phyloP scores from a whole-genome alignment of 2,888 invertebrate genomes.

The Stenotaenia linearis region DNA sequence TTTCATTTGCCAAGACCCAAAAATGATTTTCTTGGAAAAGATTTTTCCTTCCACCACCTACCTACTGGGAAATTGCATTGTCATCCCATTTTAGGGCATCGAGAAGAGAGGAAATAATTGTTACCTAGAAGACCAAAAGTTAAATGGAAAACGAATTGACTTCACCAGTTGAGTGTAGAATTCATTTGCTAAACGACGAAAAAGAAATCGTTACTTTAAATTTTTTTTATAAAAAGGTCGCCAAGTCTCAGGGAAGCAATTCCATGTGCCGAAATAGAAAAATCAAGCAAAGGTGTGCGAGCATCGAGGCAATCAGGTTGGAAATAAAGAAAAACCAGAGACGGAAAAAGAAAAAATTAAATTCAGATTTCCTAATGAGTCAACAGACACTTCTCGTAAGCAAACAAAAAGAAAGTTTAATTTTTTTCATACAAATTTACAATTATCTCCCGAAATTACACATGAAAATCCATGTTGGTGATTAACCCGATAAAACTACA shows the following conservation, averaged over 20 bases:
- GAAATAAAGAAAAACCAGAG: no score
- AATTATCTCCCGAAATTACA: no score
- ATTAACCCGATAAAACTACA: no score
- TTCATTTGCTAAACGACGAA: neutral
- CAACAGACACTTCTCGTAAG: neutral
- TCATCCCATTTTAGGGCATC: conserved; percentile 1
- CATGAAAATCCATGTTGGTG: no score
- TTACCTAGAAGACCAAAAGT: conserved; percentile 3
- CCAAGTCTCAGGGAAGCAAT: neutral
- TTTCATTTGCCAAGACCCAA: neutral
- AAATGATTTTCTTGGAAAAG: neutral
- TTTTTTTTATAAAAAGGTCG: neutral
- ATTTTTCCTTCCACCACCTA: neutral
- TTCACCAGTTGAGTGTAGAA: neutral
- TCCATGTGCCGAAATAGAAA: neutral
- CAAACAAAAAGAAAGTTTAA: no score
- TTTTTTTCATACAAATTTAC: no score
- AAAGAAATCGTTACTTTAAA: neutral
- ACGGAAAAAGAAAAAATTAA: neutral
- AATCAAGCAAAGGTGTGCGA: neutral
- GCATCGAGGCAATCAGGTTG: neutral
- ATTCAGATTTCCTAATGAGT: neutral
- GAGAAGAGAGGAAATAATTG: conserved; percentile 11
- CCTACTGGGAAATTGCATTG: neutral
- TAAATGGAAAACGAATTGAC: conserved; percentile 19